These are phyloP conservation scores for Paradoxurus hermaphroditus DNA, from an alignment of 2,113 vertebrate genomes.

Conservation along the genomic window DNA sequence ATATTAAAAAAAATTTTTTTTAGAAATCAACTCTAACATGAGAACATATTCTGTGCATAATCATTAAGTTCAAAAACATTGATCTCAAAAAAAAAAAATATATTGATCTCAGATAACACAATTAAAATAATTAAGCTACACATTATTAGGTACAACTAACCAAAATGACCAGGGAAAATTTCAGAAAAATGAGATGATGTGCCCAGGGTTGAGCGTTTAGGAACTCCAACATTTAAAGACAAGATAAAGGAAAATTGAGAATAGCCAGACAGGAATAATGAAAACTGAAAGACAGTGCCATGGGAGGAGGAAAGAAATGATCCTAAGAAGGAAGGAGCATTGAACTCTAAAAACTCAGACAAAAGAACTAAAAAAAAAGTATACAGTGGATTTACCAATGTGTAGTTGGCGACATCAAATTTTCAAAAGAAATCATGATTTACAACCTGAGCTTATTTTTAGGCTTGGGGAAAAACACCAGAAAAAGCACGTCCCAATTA, in stretches of 20 bases:
- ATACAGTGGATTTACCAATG: background rate
- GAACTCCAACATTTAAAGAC: background rate
- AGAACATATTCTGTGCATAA: background rate
- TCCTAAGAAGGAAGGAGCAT: background rate
- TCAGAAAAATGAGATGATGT: background rate
- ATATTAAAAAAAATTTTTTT: too few relatives aligned
- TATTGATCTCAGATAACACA: background rate
- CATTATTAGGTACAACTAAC: background rate
- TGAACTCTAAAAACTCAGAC: background rate
- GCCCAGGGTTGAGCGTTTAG: background rate
- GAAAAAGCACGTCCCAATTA: slow-evolving; percentile 4
- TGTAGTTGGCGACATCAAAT: background rate
- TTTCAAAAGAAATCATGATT: slow-evolving; percentile 34
- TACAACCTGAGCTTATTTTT: slow-evolving; percentile 41
- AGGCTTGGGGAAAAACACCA: background rate
- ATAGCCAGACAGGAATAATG: background rate
- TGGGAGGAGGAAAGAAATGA: background rate
- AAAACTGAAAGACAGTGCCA: background rate
- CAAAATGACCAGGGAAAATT: background rate
- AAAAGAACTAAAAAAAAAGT: background rate
- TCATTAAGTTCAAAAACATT: background rate
- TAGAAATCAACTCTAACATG: background rate
- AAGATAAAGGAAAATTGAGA: slow-evolving; percentile 7
- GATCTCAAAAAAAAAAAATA: too few relatives aligned
- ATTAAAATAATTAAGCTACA: slow-evolving; percentile 21